phyloP scores from a whole-genome alignment of 2,888 invertebrate species.

The Ametastegia equiseti region DNA sequence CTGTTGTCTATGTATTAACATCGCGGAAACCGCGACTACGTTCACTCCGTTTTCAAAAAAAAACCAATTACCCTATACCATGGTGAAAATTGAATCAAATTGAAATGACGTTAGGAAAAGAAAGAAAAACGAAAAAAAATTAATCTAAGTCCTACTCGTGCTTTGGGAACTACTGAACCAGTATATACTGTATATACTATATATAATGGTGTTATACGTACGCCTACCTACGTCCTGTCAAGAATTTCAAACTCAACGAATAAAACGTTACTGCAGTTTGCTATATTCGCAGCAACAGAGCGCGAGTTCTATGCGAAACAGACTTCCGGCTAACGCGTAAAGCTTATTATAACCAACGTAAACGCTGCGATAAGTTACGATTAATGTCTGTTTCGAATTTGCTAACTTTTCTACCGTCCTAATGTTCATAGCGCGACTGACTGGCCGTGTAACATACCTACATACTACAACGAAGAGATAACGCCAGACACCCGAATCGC shows the following conservation, averaged over 20 bases:
- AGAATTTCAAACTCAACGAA: conserved; percentile 2
- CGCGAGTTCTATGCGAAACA: background rate
- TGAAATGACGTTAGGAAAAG: background rate
- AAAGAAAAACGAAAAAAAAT: no score
- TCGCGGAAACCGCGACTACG: background rate
- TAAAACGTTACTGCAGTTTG: conserved; percentile 10
- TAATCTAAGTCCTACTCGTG: background rate
- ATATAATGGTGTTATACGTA: background rate
- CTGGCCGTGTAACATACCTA: no score
- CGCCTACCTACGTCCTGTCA: conserved; percentile 11
- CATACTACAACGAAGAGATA: no score
- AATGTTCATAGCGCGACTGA: no score
- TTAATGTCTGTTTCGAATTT: conserved; percentile 12
- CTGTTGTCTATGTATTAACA: no score
- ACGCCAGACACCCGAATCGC: no score
- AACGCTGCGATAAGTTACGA: background rate
- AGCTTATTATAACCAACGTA: background rate
- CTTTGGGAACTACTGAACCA: background rate
- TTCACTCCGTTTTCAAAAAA: background rate
- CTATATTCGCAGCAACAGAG: background rate
- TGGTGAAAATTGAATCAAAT: background rate
- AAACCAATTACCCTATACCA: background rate
- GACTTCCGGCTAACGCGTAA: conserved; percentile 10
- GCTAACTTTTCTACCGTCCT: background rate
- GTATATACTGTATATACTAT: background rate